Evolutionary conservation across 1,140 invertebrate species (phyloP).

Genomic region (Berghia stephanieae): DNA sequence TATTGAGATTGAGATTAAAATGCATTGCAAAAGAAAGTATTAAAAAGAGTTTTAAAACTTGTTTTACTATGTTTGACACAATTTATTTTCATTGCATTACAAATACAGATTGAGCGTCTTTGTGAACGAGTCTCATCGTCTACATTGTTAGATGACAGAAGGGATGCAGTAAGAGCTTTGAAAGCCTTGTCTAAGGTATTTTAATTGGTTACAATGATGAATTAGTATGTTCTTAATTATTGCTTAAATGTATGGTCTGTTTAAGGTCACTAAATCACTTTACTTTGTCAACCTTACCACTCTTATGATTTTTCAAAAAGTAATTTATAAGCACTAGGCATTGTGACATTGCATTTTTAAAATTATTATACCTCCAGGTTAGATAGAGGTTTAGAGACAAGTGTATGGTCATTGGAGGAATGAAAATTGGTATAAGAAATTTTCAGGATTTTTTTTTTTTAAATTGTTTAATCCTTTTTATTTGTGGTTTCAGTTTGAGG

Average conservation of each 20-base stretch:
- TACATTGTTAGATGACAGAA: slow-evolving; percentile 89
- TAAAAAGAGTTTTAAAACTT: background rate
- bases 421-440: no score
- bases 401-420: no score
- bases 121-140: slow-evolving; percentile 92
- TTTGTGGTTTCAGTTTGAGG: no score
- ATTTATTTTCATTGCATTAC: slow-evolving; percentile 26
- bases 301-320: no score
- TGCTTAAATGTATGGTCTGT: slow-evolving; percentile 13
- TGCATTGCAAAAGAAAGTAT: background rate
- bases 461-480: no score
- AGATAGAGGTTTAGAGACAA: no score
- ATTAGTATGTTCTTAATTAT: background rate
- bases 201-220: background rate
- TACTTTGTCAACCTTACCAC: no score
- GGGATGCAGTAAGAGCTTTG: slow-evolving; percentile 95
- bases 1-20: background rate
- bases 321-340: no score
- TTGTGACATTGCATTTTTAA: no score
- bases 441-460: no score
- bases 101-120: slow-evolving; percentile 85
- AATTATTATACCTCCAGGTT: no score
- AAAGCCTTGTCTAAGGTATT: slow-evolving; percentile 85
- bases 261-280: no score
- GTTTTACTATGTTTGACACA: background rate